Evolutionary conservation across 2,797 vertebrate species (phyloP).

Genomic region (Apodemus agrarius): DNA sequence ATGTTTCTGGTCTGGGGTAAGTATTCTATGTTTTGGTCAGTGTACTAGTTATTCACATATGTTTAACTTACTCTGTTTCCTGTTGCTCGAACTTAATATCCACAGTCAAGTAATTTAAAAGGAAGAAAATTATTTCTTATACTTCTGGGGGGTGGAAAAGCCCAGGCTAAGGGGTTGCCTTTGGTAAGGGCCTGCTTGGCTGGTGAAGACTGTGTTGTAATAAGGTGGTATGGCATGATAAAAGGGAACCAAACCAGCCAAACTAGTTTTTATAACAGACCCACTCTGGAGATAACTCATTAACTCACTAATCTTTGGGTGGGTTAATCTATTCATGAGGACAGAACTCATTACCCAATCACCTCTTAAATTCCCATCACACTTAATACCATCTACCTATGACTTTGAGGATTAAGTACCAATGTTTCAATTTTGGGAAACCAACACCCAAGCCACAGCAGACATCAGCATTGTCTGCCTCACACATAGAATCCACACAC

Average conservation of each 20-base stretch:
- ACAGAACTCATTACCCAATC: not conserved
- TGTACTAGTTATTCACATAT: not conserved
- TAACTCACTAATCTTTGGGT: not conserved
- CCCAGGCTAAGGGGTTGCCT: not conserved
- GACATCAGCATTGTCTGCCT: not conserved
- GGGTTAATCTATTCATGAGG: not conserved
- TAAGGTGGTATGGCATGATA: not conserved
- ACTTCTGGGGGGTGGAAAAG: not conserved
- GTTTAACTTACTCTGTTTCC: not conserved
- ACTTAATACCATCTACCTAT: not conserved
- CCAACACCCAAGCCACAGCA: not conserved
- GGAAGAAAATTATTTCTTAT: not conserved
- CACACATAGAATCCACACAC: not conserved
- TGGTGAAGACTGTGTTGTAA: not conserved
- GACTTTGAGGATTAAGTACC: not conserved
- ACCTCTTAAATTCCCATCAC: not conserved
- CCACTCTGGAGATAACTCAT: not conserved
- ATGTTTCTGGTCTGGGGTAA: not conserved
- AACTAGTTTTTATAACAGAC: not conserved
- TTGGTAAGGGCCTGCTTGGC: not conserved
- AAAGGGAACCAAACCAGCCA: not conserved
- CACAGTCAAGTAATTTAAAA: not conserved
- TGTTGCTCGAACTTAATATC: not conserved
- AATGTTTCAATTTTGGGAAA: not conserved
- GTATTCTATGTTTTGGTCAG: not conserved